phyloP scores from a whole-genome alignment of 2,888 invertebrate genomes.

The Spialia ferax region DNA sequence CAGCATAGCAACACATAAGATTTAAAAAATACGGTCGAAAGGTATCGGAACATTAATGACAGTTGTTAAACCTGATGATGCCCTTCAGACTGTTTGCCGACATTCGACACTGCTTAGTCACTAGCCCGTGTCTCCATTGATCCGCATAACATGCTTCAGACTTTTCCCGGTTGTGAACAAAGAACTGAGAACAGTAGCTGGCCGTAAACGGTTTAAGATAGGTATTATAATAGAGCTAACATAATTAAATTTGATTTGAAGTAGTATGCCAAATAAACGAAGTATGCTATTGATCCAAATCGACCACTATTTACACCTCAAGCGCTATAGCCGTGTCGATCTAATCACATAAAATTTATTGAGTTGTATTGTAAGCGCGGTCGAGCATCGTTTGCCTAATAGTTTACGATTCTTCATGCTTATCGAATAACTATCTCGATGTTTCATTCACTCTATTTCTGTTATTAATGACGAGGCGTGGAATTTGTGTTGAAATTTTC shows the following conservation, averaged over 20 bases:
- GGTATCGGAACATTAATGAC: no score
- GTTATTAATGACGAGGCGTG: slow-evolving; percentile 9
- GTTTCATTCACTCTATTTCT: slow-evolving; percentile 27
- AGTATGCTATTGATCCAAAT: slow-evolving; percentile 9
- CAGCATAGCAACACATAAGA: no score
- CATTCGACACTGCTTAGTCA: no score
- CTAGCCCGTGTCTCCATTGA: no score
- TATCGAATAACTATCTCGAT: slow-evolving; percentile 17
- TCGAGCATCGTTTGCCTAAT: slow-evolving; percentile 28
- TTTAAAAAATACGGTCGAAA: no score
- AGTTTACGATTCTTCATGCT: slow-evolving; percentile 26
- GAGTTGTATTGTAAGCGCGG: slow-evolving; percentile 27
- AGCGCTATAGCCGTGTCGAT: slow-evolving; percentile 7
- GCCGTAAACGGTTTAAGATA: no score
- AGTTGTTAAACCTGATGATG: no score
- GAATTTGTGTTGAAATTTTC: slow-evolving; percentile 1
- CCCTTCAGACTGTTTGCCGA: no score
- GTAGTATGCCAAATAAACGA: neutral
- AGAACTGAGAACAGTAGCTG: no score
- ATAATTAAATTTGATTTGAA: neutral
- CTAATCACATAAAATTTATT: slow-evolving; percentile 22
- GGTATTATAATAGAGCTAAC: no score
- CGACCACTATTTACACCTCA: neutral
- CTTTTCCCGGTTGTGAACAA: no score
- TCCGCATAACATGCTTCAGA: no score